A percentile compares a stretch with the other conserved stretches of the same genome.
phyloP scores from a whole-genome alignment of 2,113 vertebrate species.

The Emberiza fucata region DNA sequence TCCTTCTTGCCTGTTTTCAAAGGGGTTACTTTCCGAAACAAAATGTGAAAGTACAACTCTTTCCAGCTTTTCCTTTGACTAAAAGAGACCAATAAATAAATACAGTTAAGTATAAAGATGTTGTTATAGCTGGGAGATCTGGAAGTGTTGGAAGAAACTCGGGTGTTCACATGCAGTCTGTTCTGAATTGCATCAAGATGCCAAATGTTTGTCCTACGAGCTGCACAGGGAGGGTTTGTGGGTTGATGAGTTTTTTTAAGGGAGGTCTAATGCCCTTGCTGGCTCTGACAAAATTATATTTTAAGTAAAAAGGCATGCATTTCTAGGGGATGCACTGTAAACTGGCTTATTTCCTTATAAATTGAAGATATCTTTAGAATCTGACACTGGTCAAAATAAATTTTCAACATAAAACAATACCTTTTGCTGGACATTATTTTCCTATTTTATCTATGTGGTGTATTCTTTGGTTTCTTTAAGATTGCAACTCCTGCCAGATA shows the following conservation, averaged over 20 bases:
- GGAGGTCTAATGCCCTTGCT: background rate
- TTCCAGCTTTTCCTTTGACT: background rate
- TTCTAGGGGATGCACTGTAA: background rate
- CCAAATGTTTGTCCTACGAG: background rate
- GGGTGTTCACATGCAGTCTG: background rate
- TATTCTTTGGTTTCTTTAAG: slow-evolving; percentile 67
- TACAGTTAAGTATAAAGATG: background rate
- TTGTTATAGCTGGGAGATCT: background rate
- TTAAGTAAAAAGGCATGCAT: background rate
- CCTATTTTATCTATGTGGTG: background rate
- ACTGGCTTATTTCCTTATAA: background rate
- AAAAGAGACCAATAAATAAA: background rate
- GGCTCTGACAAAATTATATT: background rate
- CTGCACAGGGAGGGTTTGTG: background rate
- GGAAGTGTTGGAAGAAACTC: background rate
- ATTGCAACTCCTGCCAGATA: slow-evolving; percentile 95
- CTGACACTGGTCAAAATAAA: background rate
- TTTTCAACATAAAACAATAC: background rate
- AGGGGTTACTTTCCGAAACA: background rate
- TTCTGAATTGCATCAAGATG: background rate
- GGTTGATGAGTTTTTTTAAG: background rate
- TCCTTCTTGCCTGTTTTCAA: background rate
- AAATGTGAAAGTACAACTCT: background rate
- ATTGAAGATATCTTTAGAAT: background rate
- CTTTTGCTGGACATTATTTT: background rate